Evolutionary conservation across 1,140 invertebrate species (phyloP), one percentile per base, ranked within the genome.

Genomic region (Brachionus angularis): DNA sequence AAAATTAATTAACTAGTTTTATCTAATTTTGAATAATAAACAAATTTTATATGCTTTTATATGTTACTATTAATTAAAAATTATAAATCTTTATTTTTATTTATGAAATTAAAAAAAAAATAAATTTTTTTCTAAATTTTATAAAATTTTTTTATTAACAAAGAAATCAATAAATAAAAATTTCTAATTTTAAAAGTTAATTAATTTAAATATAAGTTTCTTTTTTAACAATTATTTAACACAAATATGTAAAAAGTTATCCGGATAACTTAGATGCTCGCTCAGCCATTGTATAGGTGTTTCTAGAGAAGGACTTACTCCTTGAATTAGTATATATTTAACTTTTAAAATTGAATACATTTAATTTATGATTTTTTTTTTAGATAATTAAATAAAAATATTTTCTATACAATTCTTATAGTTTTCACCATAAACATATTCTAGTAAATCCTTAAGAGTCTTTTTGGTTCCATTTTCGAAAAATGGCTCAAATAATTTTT

Each of bases 241-340:
- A 73, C 79, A 81, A 34, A 85, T 80, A 85, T 98, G 95, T 72
- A 98, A 82, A 83, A 98, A 98, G 83, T 98, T 99, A 80, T 99
- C 96, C 2, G 95, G 93, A 83, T 96, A 96, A 80, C 93, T 96
- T 58, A 98, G 84, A 81, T 98, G 93, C 83, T 96, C 92, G 14
- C 92, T 93, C 78, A 98, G 86, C 94, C 95, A 98, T 77, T 96
- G 90, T 5, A 98, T 76, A 3, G 94, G 92, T n/a, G 92, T 93
- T 52, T 95, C 89, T 39, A 87, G 76, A 3, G 93, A 89, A 70
- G 91, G 86, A 75, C 86, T 83, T 70, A 98, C 88, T 1, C 95
- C 95, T 82, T 98, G 95, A 50, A 89, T 93, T 73, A 89, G 84
- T 2, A 94, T 83, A 76, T 85, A 84, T 34, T 70, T 71, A 23